Base-by-base conservation (phyloP, 2,113 vertebrate genomes). In the Pomatostomus ruficeps region DNA sequence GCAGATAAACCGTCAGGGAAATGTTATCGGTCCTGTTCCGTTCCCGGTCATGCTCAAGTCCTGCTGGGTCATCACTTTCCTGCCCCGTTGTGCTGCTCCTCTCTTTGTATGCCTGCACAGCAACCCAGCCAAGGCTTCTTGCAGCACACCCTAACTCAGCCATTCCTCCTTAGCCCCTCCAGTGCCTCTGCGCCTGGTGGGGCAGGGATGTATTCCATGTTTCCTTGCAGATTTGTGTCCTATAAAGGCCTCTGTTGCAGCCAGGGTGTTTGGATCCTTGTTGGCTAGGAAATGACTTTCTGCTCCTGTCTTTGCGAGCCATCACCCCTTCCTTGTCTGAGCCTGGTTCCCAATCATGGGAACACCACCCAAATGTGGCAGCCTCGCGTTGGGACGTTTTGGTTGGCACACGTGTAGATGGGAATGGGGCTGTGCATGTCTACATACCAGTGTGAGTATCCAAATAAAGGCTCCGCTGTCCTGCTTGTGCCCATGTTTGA, bases 401-500 rank as follows among this genome's bases (percentile, higher is more conserved):
- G 65, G 45, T 91, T 91, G 93, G 91, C 85, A 59, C 33, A 1
- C 18, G 24, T 46, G 25, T 58, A 36, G 81, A 31, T 79, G 67
- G 91, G 80, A 92, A 65, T 0, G 28, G 72, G 83, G 79, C 79
- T 0, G 17, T 10, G 4, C 23, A 3, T 25, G 40, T 48, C 81
- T 79, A 72, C 51, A 48, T 71, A 49, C 42, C 84, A 74, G 42
- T 29, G 22, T 2, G 17, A 51, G 36, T 61, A 35, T 35, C 89
- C 94, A 92, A 51, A 91, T 57, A 86, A 92, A 91, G 85, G 35
- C 78, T 96, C 58, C 1, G 3, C 52, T 87, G 12, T 67, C 71
- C 59, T 52, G 1, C 36, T 79, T 79, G 82, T 94, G 95, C 83
- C 80, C 46, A 13, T 86, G 80, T 91, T 91, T 97, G 95, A 94